A percentile compares a stretch with the other conserved stretches of the same genome.
Evolutionary conservation across 2,888 invertebrate genomes (phyloP).

Genomic region (Ophion ellenae): DNA sequence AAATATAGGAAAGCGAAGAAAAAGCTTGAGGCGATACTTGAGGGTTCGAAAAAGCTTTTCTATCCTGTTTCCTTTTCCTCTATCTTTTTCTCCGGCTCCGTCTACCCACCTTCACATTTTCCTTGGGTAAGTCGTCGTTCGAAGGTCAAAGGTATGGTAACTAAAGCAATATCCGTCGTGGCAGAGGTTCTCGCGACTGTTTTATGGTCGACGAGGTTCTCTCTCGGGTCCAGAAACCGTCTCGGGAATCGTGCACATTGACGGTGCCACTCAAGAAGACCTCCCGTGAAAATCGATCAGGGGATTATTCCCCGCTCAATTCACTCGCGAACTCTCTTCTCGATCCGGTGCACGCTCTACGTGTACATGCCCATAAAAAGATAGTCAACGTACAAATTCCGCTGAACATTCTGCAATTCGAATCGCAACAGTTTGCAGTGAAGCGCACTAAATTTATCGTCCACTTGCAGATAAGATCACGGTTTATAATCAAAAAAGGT

Average conservation of each 20-base stretch:
- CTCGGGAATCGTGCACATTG: conserved; percentile 34
- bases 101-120: conserved; percentile 21
- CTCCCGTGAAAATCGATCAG: conserved; percentile 54
- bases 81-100: conserved; percentile 33
- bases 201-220: conserved; percentile 55
- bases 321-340: conserved; percentile 10
- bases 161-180: conserved; percentile 77
- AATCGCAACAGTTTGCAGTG: no score
- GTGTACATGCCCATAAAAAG: neutral
- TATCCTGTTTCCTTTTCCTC: conserved; percentile 25
- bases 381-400: neutral
- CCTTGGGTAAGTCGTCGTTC: conserved; percentile 47
- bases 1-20: conserved; percentile 5
- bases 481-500: no score
- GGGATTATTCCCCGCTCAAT: conserved; percentile 48
- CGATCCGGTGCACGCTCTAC: neutral
- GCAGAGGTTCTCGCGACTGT: conserved; percentile 52
- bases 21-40: conserved; percentile 27
- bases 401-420: no score
- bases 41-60: conserved; percentile 41
- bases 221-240: conserved; percentile 33
- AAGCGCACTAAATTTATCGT: no score
- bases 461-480: no score
- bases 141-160: conserved; percentile 75
- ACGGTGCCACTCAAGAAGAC: conserved; percentile 30